Base-by-base conservation (phyloP, 2,888 invertebrate genomes). In the Napeogenes sylphis region DNA sequence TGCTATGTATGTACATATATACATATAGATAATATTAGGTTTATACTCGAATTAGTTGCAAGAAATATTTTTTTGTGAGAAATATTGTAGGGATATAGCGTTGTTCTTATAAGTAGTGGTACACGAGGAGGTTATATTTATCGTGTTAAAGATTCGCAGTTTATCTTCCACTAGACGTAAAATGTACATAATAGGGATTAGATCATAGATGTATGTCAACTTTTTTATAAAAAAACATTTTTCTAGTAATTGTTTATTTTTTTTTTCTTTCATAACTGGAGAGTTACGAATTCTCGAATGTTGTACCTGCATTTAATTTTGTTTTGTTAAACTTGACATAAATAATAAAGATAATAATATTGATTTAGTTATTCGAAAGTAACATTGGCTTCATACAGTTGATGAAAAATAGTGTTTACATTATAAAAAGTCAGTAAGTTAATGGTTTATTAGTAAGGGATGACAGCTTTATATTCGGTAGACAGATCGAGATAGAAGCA, bases 241-340 rank as follows among this genome's bases (percentile, higher is more conserved):
- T 86, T 81, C 82, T 87, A 84, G 85, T 85, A 84, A 84, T 85
- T 83, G 84, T 89, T 87, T 89, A 87, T 83, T 87, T 87, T 81
- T 85, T 70, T 82, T 51, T 42, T 42, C 42, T 85, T 85, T 78
- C 74, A 76, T 75, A 83, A 86, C 83, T 85, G 84, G 87, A 90
- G 86, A 90, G 89, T 86, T 85, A 83, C 79, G 80, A 82, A 87
- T 90, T 89, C 91, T 91, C 91, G 91, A 91, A 90, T 90, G 85
- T 88, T 90, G 91, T 91, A 91, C 91, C 91, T 91, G 91, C 91
- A 90, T 91, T 91, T 90, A 87, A 74, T 86, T 84, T 84, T 83
- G 82, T 83, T 88, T 87, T 86, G 83, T 87, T 87, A 83, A 82
- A 85, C 84, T 89, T 88, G 89, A 87, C 89, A 87, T 90, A 86